Conservation (phyloP, 2,113 vertebrate genomes). For the Proteles cristata region DNA sequence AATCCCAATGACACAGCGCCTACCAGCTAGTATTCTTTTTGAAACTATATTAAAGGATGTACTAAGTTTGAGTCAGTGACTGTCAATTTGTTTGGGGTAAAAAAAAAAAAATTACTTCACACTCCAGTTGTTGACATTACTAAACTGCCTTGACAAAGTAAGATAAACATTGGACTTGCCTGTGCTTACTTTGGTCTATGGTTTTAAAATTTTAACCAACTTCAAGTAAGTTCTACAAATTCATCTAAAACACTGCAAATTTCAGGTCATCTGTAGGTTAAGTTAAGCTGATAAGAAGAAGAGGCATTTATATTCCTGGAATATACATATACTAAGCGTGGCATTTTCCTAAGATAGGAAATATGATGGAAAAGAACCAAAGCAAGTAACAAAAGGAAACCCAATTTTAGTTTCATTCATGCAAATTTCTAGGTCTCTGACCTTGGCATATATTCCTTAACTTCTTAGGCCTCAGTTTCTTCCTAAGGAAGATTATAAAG, state of each 20-base stretch:
- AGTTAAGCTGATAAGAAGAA: background rate
- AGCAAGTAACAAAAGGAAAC: background rate
- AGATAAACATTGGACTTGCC: background rate
- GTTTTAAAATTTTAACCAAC: slow-evolving; percentile 15
- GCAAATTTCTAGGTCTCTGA: background rate
- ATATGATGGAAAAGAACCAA: background rate
- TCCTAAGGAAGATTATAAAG: background rate
- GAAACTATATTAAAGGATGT: background rate
- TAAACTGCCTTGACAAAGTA: slow-evolving; percentile 23
- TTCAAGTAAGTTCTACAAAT: background rate
- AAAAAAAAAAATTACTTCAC: slow-evolving; percentile 14
- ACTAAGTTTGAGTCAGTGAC: background rate
- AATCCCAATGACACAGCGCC: background rate
- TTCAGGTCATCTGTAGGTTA: slow-evolving; percentile 24
- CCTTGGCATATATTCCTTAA: background rate
- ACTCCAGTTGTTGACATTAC: background rate
- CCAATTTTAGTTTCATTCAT: background rate
- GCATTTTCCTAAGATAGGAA: background rate
- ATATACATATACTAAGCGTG: background rate
- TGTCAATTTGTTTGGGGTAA: background rate
- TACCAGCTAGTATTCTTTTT: background rate
- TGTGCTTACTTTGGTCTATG: background rate
- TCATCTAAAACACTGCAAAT: background rate
- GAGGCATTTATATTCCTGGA: background rate
- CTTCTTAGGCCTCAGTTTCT: background rate